These are phyloP conservation scores for Himalopsyche tibetana DNA, from an alignment of 2,888 invertebrate genomes.

Conservation along the genomic window DNA sequence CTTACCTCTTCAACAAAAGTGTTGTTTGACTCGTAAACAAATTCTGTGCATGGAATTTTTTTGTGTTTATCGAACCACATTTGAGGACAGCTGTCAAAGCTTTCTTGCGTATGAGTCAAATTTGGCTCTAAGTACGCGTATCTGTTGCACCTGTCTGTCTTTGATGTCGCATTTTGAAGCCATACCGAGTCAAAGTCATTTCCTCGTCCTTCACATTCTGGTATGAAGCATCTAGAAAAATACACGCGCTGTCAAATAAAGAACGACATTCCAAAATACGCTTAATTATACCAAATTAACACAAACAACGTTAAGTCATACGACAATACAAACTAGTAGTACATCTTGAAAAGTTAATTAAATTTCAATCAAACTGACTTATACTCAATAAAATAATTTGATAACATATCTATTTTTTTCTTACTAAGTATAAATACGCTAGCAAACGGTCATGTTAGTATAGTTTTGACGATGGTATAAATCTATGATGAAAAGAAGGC, in stretches of 20 bases:
- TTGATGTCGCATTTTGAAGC: conserved; percentile 68
- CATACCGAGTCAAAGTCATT: conserved; percentile 67
- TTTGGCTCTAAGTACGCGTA: conserved; percentile 12
- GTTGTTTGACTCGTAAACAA: conserved; percentile 51
- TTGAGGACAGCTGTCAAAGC: conserved; percentile 50
- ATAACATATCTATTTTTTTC: no score
- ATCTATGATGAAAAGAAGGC: no score
- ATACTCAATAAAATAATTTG: no score
- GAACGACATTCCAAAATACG: background rate
- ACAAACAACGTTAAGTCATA: no score
- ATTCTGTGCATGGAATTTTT: conserved; percentile 49
- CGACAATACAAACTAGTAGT: no score
- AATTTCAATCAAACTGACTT: no score
- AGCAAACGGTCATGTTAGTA: no score
- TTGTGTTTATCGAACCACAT: conserved; percentile 52
- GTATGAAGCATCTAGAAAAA: conserved; percentile 71
- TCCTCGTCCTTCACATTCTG: conserved; percentile 71
- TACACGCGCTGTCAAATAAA: background rate
- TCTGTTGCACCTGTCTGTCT: conserved; percentile 58
- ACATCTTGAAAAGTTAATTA: no score
- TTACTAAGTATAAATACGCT: no score
- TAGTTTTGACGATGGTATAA: no score
- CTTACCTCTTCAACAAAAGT: conserved; percentile 61
- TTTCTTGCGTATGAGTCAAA: conserved; percentile 6
- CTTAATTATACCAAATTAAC: no score